Evolutionary conservation across 2,888 invertebrate genomes (phyloP).

Genomic region (Cyclophora punctaria): DNA sequence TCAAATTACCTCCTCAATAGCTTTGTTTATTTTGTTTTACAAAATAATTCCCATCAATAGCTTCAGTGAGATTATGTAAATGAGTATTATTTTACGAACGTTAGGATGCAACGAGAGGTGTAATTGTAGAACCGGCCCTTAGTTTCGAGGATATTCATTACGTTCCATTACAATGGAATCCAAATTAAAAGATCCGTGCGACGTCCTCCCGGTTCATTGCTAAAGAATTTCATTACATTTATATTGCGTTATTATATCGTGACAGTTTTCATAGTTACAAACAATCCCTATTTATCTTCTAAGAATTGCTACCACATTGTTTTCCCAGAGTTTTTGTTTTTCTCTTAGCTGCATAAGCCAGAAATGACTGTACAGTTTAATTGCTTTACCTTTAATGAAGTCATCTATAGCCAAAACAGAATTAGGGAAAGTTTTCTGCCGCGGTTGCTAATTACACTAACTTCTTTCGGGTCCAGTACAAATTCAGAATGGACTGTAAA

Average conservation of each 20-base stretch:
- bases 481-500: conserved; percentile 71
- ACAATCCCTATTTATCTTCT: background rate
- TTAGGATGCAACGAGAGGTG: conserved; percentile 5
- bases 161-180: conserved; percentile 27
- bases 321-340: no score
- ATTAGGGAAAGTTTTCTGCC: conserved; percentile 41
- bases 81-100: background rate
- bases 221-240: conserved; percentile 23
- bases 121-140: conserved; percentile 21
- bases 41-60: background rate
- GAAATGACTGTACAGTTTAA: no score
- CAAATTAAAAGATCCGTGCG: conserved; percentile 31
- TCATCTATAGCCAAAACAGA: conserved; percentile 16
- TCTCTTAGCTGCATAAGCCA: no score
- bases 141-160: conserved; percentile 22
- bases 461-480: conserved; percentile 62
- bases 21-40: background rate
- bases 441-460: conserved; percentile 60
- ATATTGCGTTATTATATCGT: background rate
- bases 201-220: conserved; percentile 21
- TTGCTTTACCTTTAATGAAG: no score
- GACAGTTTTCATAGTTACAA: background rate
- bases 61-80: background rate
- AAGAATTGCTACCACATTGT: background rate
- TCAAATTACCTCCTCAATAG: background rate